These are phyloP conservation scores for Mycteria americana DNA, from an alignment of 2,797 vertebrate species.

Conservation along the genomic window DNA sequence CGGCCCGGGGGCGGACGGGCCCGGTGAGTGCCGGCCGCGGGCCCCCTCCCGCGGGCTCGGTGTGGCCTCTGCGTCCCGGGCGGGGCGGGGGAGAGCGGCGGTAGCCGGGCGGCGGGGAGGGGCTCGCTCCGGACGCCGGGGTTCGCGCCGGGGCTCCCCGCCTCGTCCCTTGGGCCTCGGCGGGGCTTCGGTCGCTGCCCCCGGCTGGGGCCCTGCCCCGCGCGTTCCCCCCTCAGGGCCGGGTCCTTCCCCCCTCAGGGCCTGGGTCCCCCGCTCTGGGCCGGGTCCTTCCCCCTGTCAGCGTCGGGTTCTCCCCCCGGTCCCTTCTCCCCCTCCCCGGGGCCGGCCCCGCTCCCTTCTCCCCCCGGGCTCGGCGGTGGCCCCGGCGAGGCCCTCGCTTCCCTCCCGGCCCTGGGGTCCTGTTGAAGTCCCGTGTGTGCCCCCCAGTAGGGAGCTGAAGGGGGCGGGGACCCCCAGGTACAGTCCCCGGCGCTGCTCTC, in stretches of 20 bases:
- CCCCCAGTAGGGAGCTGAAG: too few relatives aligned
- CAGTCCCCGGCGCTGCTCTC: not conserved
- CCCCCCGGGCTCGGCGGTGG: not conserved
- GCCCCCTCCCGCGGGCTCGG: too few relatives aligned
- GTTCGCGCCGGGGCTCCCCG: not conserved
- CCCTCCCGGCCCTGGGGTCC: not conserved
- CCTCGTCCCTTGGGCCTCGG: not conserved
- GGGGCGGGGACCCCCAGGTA: not conserved
- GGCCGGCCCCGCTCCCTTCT: too few relatives aligned
- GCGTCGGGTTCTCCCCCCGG: too few relatives aligned
- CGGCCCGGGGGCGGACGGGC: not conserved
- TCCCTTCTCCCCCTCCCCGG: not conserved
- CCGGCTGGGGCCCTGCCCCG: not conserved
- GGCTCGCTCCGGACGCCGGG: not conserved
- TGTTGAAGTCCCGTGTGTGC: fast-evolving
- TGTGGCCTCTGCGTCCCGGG: too few relatives aligned
- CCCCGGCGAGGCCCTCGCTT: not conserved
- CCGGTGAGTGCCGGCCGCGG: not conserved
- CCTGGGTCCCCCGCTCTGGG: not conserved
- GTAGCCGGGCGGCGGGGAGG: not conserved
- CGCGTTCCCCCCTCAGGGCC: not conserved
- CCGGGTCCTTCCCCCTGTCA: too few relatives aligned
- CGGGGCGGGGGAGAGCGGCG: too few relatives aligned
- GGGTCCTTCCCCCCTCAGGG: not conserved
- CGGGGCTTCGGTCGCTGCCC: not conserved